phyloP scores from a whole-genome alignment of 2,113 vertebrate species.

The Odontesthes bonariensis region DNA sequence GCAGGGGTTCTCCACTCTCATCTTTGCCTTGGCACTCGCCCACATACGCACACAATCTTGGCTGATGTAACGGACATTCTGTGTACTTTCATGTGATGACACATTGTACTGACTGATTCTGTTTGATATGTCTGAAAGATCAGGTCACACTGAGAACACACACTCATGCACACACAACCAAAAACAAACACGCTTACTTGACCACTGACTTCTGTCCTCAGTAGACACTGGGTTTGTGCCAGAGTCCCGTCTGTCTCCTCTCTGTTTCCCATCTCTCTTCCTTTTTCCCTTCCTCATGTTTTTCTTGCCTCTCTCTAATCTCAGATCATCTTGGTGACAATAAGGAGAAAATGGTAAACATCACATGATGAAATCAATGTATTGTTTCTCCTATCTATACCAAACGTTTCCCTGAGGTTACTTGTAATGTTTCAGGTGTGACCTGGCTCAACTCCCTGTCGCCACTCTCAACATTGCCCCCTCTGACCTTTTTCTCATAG shows the following conservation, averaged over 20 bases:
- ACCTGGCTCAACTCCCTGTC: constrained; percentile 6
- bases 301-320: constrained; percentile 35
- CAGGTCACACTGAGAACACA: constrained; percentile 40
- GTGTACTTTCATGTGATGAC: constrained; percentile 56
- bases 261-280: constrained; percentile 52
- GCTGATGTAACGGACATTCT: constrained; percentile 53
- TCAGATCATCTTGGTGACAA: constrained; percentile 44
- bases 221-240: constrained; percentile 56
- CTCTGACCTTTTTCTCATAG: constrained; percentile 41
- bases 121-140: constrained; percentile 42
- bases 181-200: constrained; percentile 39
- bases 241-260: constrained; percentile 60
- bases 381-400: constrained; percentile 20
- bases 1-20: constrained; percentile 74
- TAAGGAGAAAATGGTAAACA: constrained; percentile 3
- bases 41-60: constrained; percentile 43
- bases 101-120: constrained; percentile 61
- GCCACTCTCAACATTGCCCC: constrained; percentile 63
- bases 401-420: constrained; percentile 24
- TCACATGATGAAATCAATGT: constrained; percentile 3
- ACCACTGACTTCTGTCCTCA: constrained; percentile 72
- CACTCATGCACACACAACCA: constrained; percentile 8
- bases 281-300: constrained; percentile 55
- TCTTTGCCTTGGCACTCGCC: constrained; percentile 62
- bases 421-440: constrained; percentile 47